Conservation (phyloP, 2,797 vertebrate species). For the Enteromius mattozi region DNA sequence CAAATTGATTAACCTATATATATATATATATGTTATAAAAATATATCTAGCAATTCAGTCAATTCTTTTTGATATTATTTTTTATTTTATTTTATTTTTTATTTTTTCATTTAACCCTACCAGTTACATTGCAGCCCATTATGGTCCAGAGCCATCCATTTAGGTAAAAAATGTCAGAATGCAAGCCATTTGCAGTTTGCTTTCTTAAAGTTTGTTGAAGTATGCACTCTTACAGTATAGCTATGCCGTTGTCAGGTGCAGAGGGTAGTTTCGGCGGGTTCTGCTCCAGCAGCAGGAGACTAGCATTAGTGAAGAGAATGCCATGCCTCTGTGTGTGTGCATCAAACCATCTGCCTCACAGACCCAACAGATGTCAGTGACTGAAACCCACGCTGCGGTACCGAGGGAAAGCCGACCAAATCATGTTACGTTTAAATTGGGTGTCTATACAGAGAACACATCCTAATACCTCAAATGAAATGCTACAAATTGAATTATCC, state of each 20-base stretch:
- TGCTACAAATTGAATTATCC: conserved; percentile 1
- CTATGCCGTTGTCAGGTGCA: not conserved
- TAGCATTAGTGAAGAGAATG: conserved; percentile 15
- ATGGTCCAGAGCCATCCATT: not conserved
- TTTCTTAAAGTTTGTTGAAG: not conserved
- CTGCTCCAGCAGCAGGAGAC: conserved; percentile 14
- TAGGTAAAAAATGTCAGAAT: not conserved
- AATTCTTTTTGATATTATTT: no score
- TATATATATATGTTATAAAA: no score
- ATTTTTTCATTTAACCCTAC: no score
- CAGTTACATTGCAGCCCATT: not conserved
- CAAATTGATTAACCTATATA: no score
- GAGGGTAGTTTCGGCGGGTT: not conserved
- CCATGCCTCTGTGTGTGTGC: conserved; percentile 36
- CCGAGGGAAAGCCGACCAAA: not conserved
- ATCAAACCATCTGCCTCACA: conserved; percentile 55
- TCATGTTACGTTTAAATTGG: conserved; percentile 4
- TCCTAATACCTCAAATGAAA: conserved; percentile 3
- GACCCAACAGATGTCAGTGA: conserved; percentile 57
- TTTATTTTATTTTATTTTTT: no score
- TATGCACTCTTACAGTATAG: not conserved
- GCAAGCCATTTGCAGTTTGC: not conserved
- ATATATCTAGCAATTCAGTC: not conserved
- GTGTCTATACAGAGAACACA: not conserved
- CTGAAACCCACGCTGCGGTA: conserved; percentile 36